Conservation (phyloP, 1,140 invertebrate genomes). For the Ostrea denselamellosa region DNA sequence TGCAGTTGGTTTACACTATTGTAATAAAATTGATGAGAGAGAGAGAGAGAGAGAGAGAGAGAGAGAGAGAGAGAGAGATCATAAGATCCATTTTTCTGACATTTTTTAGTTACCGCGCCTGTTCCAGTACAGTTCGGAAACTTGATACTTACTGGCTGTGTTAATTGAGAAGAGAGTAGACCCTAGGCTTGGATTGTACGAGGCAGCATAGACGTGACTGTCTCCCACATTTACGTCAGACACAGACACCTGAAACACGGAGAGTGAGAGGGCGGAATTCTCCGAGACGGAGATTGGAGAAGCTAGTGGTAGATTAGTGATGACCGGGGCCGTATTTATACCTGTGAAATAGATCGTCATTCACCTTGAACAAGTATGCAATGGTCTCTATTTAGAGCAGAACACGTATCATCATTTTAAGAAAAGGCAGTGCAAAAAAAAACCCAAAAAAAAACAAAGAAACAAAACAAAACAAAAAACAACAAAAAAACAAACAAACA, state of each 20-base stretch:
- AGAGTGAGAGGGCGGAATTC: background rate
- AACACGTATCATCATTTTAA: too few relatives aligned
- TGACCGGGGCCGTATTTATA: background rate
- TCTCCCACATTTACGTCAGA: conserved; percentile 18
- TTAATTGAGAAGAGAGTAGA: conserved; percentile 11
- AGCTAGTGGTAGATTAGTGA: background rate
- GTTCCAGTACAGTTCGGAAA: too few relatives aligned
- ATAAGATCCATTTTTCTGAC: too few relatives aligned
- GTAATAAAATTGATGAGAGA: too few relatives aligned
- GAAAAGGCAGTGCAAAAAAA: too few relatives aligned
- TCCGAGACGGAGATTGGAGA: conserved; percentile 11
- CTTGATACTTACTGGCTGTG: background rate
- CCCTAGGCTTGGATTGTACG: background rate
- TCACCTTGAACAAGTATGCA: background rate
- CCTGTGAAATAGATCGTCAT: background rate
- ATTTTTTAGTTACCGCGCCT: too few relatives aligned
- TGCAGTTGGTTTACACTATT: too few relatives aligned
- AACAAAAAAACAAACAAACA: too few relatives aligned
- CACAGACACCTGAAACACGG: conserved; percentile 13
- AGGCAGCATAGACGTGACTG: background rate
- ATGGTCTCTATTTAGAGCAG: background rate
- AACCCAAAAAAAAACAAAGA: too few relatives aligned
- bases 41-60: too few relatives aligned
- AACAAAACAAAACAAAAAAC: too few relatives aligned
- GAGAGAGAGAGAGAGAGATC: too few relatives aligned